Conservation (phyloP, 2,797 vertebrate genomes). For the Catamblyrhynchus diadema region DNA sequence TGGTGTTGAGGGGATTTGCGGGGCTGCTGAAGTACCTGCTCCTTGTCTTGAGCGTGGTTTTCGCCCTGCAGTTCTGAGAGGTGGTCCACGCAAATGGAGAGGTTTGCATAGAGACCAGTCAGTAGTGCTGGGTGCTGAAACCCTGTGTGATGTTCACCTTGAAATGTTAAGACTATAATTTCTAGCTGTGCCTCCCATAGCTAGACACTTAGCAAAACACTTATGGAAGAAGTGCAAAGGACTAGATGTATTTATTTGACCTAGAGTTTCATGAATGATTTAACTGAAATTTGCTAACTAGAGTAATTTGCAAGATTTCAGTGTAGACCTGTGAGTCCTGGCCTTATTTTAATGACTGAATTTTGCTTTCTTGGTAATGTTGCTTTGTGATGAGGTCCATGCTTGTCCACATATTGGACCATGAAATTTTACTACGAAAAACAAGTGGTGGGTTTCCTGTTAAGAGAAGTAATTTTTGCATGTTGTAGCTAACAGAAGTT, state of each 20-base stretch:
- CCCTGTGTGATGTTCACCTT: not conserved
- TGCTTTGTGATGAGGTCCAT: not conserved
- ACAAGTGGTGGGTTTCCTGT: not conserved
- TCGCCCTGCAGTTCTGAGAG: not conserved
- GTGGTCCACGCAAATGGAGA: not conserved
- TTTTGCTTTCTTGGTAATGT: not conserved
- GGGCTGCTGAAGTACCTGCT: not conserved
- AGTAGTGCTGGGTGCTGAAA: not conserved
- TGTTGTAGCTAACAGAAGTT: not conserved
- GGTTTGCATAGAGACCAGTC: not conserved
- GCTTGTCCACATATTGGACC: accelerated
- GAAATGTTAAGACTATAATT: not conserved
- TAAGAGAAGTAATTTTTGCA: not conserved
- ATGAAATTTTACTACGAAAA: not conserved
- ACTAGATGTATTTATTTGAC: not conserved
- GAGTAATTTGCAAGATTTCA: not conserved
- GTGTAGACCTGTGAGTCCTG: not conserved
- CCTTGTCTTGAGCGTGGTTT: not conserved
- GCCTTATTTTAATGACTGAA: not conserved
- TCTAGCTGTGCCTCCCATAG: not conserved
- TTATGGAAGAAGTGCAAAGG: not conserved
- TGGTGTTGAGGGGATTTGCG: accelerated
- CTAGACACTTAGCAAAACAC: not conserved
- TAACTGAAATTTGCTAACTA: not conserved
- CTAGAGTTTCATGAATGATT: not conserved